Evolutionary conservation across 1,140 invertebrate genomes (phyloP).

Genomic region (Drosophila santomea): DNA sequence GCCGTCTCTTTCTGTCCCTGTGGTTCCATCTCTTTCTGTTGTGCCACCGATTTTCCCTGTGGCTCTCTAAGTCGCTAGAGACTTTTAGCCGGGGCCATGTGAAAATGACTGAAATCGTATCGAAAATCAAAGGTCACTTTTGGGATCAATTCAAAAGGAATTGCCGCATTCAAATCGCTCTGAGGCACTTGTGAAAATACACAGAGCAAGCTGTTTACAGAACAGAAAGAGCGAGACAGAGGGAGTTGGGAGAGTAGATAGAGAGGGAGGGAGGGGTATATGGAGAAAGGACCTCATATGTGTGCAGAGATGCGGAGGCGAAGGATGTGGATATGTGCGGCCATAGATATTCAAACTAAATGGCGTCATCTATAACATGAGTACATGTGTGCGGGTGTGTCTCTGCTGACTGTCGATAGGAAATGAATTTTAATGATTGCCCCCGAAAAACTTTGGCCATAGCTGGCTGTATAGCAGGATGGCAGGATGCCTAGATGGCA

Average conservation of each 20-base stretch:
- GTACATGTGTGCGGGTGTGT: constrained; percentile 30
- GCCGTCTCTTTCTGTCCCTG: constrained; percentile 1
- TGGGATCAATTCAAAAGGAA: constrained; percentile 83
- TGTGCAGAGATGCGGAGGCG: constrained; percentile 20
- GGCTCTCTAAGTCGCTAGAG: constrained; percentile 54
- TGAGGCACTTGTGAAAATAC: constrained; percentile 71
- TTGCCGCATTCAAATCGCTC: constrained; percentile 82
- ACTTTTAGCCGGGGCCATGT: constrained; percentile 74
- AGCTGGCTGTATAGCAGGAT: constrained; percentile 28
- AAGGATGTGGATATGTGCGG: constrained; percentile 54
- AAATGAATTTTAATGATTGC: constrained; percentile 83
- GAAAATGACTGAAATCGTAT: constrained; percentile 81
- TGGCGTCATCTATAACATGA: constrained; percentile 76
- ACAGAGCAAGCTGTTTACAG: neutral
- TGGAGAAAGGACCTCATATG: constrained; percentile 11
- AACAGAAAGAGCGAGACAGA: neutral
- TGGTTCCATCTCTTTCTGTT: neutral
- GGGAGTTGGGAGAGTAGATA: neutral
- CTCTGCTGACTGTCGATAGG: constrained; percentile 76
- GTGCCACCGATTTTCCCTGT: neutral
- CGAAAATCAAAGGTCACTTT: constrained; percentile 83
- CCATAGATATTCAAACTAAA: constrained; percentile 81
- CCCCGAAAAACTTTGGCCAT: constrained; percentile 55
- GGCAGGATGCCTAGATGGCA: constrained; percentile 40
- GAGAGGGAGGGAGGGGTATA: neutral